These are phyloP conservation scores for Pygoscelis adeliae DNA, from an alignment of 2,113 vertebrate species.

Conservation along the genomic window DNA sequence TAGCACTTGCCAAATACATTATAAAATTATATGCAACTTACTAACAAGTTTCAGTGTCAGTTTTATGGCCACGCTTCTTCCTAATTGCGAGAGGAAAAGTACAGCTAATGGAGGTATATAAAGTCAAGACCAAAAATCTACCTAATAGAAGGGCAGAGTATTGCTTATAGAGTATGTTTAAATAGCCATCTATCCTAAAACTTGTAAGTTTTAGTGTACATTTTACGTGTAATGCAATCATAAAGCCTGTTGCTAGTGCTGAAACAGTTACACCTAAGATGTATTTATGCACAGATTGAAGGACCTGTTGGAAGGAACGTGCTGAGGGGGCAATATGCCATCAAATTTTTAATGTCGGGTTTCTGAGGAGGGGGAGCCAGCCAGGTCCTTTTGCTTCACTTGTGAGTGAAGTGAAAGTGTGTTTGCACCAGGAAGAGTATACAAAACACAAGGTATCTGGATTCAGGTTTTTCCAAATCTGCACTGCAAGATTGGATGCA, in stretches of 20 bases:
- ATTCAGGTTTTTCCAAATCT: background rate
- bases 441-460: background rate
- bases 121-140: background rate
- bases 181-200: background rate
- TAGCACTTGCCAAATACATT: slow-evolving; percentile 68
- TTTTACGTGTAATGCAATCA: background rate
- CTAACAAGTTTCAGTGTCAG: slow-evolving; percentile 62
- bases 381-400: background rate
- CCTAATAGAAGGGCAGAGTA: background rate
- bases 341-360: no score
- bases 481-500: background rate
- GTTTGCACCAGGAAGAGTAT: background rate
- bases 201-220: background rate
- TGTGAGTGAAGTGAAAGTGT: background rate
- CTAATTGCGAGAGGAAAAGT: slow-evolving; percentile 8
- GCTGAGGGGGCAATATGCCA: background rate
- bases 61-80: slow-evolving; percentile 47
- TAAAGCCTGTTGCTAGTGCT: background rate
- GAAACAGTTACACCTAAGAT: background rate
- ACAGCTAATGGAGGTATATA: background rate
- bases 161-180: background rate
- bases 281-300: background rate
- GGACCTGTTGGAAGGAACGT: background rate
- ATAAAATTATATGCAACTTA: slow-evolving; percentile 67
- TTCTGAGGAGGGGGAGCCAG: background rate